A percentile compares a stretch with the other conserved stretches of the same genome.
Evolutionary conservation across 2,113 vertebrate genomes (phyloP).

Genomic region (Epinephelus cyanopodus): DNA sequence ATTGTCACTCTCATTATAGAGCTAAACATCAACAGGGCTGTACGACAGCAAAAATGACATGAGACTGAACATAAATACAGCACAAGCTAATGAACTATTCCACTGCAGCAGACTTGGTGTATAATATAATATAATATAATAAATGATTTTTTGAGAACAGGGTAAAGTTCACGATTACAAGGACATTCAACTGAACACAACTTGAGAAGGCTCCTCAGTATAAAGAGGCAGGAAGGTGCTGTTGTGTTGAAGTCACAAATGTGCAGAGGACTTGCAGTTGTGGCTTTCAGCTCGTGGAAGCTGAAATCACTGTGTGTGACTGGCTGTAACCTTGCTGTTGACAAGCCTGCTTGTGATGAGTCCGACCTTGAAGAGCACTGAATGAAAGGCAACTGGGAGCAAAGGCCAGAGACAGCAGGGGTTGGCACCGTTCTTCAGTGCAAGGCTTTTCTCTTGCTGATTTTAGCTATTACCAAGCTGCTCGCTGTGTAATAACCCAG

Average conservation of each 20-base stretch:
- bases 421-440: neutral
- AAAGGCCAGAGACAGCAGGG: conserved; percentile 20
- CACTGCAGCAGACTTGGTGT: neutral
- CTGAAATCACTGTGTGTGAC: neutral
- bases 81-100: neutral
- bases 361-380: conserved; percentile 8
- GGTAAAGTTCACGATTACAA: neutral
- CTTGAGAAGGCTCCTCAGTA: neutral
- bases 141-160: neutral
- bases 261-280: neutral
- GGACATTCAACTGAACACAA: neutral
- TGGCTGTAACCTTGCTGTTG: neutral
- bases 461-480: conserved; percentile 23
- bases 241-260: conserved; percentile 25
- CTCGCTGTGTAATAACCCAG: conserved; percentile 22
- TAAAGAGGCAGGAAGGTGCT: neutral
- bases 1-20: conserved; percentile 2
- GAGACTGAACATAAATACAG: neutral
- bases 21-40: neutral
- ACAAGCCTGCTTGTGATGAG: neutral
- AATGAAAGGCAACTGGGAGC: conserved; percentile 27
- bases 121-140: neutral
- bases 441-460: neutral
- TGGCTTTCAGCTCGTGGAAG: neutral
- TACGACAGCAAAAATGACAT: conserved; percentile 8